These are phyloP conservation scores for Sebastiscus tertius DNA, from an alignment of 2,797 vertebrate genomes.

Conservation along the genomic window DNA sequence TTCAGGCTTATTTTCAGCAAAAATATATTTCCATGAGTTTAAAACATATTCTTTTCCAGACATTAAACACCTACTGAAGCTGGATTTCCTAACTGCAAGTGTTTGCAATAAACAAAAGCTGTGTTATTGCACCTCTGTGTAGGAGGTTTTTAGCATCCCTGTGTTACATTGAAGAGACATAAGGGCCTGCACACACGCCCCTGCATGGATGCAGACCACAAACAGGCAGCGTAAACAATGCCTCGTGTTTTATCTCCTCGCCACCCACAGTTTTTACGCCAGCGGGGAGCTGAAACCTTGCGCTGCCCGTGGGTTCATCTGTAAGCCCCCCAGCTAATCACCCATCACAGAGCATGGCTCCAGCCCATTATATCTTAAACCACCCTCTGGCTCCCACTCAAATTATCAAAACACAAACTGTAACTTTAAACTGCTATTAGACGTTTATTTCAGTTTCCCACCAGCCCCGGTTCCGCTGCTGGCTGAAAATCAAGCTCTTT, in stretches of 20 bases:
- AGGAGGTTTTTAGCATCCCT: conserved; percentile 55
- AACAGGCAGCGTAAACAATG: conserved; percentile 79
- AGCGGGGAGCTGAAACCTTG: conserved; percentile 70
- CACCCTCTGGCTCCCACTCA: conserved; percentile 64
- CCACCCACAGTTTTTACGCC: conserved; percentile 80
- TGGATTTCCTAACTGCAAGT: neutral
- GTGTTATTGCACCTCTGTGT: conserved; percentile 32
- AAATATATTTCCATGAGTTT: neutral
- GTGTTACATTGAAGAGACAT: conserved; percentile 55
- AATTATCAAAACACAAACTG: conserved; percentile 74
- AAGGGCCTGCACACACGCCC: conserved; percentile 49
- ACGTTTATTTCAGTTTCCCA: conserved; percentile 63
- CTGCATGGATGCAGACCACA: conserved; percentile 66
- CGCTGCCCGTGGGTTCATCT: conserved; percentile 52
- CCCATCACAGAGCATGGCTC: conserved; percentile 64
- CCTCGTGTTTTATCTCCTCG: conserved; percentile 75
- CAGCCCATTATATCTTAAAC: conserved; percentile 47
- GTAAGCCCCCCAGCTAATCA: conserved; percentile 62
- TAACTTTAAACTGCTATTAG: conserved; percentile 74
- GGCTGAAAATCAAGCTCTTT: conserved; percentile 53
- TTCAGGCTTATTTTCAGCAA: neutral
- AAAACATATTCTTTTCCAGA: neutral
- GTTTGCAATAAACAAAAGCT: conserved; percentile 41
- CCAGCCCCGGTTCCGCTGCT: conserved; percentile 44
- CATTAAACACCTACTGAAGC: neutral